Evolutionary conservation across 2,113 vertebrate species (phyloP), one percentile per base, ranked within the genome.

Genomic region (Petrocephalus microphthalmus): DNA sequence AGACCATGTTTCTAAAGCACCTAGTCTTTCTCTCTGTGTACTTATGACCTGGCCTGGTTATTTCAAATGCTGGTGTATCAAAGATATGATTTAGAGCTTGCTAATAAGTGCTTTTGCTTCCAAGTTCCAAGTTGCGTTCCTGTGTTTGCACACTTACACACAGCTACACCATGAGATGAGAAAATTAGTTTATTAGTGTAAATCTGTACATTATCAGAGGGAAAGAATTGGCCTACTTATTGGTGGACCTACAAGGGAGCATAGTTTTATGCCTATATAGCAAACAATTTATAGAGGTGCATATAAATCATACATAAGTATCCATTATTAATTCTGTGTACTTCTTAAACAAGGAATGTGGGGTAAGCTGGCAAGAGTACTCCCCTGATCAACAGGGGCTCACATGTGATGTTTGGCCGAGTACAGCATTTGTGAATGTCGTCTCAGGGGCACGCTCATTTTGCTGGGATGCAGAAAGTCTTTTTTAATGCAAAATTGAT

Each of bases 151-250:
- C 71, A 78, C 15, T 7, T 78, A 7, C 33, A 42, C 33, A 19
- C 71, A 78, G 33, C 71, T 19, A 42, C 33, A 78, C 71, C 33
- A 78, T 17, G 13, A 78, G 71, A 78, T 78, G 71, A 78, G 71
- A 78, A 78, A 78, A 78, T 78, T 78, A 78, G 71, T 78, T 78
- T 78, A 78, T 78, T 78, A 78, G 71, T 78, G 71, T 42, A 42
- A 42, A 78, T 13, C 33, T 78, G 15, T 78, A 78, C 71, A 78
- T 33, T 20, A 78, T 42, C 71, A 78, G 33, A 3, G 71, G 33
- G 37, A 78, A 78, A 42, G 29, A 42, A 78, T 7, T 78, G 33
- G 17, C 29, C 33, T 42, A 78, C 1, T 78, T 78, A 74, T 42
- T 17, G 29, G 11, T 54, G 53, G 53, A 54, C 53, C 53, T 54